A percentile compares a stretch with the other conserved stretches of the same genome.
phyloP scores from a whole-genome alignment of 1,140 invertebrate genomes.

The Pseudomyrmex gracilis region DNA sequence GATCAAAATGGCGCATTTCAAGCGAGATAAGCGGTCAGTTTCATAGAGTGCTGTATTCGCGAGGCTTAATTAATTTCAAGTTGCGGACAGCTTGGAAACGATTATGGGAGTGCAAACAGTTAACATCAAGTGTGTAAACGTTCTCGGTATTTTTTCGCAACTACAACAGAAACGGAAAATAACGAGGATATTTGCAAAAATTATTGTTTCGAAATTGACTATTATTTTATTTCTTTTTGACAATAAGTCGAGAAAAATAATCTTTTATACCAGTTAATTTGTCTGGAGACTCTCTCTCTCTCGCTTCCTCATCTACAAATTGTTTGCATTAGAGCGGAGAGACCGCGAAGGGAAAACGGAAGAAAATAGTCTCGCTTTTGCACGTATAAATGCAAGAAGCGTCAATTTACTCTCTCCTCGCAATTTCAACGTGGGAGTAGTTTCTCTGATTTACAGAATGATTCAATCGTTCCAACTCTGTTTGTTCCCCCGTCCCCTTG shows the following conservation, averaged over 20 bases:
- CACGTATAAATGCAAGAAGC: background rate
- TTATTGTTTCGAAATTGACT: too few species aligned
- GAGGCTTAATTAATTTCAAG: constrained; percentile 43
- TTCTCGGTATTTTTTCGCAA: background rate
- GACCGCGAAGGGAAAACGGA: background rate
- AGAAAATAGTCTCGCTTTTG: constrained; percentile 37
- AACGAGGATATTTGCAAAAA: too few species aligned
- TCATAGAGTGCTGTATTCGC: background rate
- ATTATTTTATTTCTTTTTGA: too few species aligned
- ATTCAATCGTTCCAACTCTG: constrained; percentile 38
- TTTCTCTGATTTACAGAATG: constrained; percentile 62
- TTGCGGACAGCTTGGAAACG: background rate
- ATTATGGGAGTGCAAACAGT: background rate
- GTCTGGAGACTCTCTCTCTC: too few species aligned
- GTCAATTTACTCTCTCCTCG: constrained; percentile 43
- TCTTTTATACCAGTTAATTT: too few species aligned
- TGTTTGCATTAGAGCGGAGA: background rate
- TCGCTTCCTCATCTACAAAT: too few species aligned
- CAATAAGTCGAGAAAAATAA: too few species aligned
- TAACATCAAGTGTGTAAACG: constrained; percentile 1
- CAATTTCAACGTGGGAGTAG: constrained; percentile 6
- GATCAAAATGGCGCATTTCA: background rate
- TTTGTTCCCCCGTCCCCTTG: background rate
- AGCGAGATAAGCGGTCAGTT: constrained; percentile 24
- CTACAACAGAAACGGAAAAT: too few species aligned